Evolutionary conservation across 2,113 vertebrate species (phyloP).

Genomic region (Condylura cristata): DNA sequence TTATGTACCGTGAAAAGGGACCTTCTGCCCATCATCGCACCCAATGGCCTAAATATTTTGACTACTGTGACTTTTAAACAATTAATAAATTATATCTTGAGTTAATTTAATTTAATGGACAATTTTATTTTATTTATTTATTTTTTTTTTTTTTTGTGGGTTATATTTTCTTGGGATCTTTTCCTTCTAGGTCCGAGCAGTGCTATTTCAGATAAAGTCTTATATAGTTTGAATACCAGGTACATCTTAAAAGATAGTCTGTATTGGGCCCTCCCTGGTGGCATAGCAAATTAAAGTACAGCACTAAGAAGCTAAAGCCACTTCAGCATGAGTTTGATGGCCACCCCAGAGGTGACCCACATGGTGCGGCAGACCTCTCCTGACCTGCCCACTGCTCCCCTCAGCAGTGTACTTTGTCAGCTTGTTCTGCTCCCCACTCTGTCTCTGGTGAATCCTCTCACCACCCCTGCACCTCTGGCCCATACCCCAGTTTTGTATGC

Average conservation of each 20-base stretch:
- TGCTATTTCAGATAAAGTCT: neutral
- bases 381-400: no score
- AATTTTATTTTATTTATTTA: neutral
- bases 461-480: no score
- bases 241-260: constrained; percentile 39
- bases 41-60: neutral
- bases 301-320: no score
- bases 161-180: constrained; percentile 27
- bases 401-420: no score
- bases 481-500: no score
- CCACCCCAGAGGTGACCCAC: no score
- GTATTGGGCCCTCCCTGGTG: no score
- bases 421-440: no score
- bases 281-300: no score
- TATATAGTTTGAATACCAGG: constrained; percentile 49
- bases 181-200: neutral
- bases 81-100: neutral
- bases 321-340: no score
- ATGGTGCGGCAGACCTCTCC: no score
- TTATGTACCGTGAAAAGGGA: rapidly evolving
- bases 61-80: neutral
- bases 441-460: no score
- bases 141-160: neutral
- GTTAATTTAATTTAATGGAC: neutral
- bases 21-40: neutral